Evolutionary conservation across 2,888 invertebrate genomes (phyloP), one percentile per base, ranked within the genome.

Genomic region (Lomographa bimaculata): DNA sequence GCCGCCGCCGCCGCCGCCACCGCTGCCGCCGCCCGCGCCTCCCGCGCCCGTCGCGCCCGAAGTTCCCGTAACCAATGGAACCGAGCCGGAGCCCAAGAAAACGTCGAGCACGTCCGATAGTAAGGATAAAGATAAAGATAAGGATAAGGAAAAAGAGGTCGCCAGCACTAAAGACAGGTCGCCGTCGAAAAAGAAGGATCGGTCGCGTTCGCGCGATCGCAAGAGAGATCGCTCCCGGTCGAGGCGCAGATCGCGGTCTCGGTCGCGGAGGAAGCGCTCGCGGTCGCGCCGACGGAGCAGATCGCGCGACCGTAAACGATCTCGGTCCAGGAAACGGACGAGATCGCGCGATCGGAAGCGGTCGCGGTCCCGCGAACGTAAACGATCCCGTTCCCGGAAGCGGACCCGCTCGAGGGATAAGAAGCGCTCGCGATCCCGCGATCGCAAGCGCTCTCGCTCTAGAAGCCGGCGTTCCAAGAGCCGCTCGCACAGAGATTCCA

Each of bases 161-260:
- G 63, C 63, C 28, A 65, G 68, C 29, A 56, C 63, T 2, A 78
- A 76, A 43, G 79, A 79, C 2, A 79, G 69, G 27, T 79, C 86
- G 4, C 77, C 82, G 0, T 16, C 78, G 1, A 85, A 78, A 59
- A 90, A 90, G 48, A 81, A 76, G 47, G 90, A 90, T 6, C 66
- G 83, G 1, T 87, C 87, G 2, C 72, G 70, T n/a, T 89, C 89
- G 2, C 77, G 79, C 35, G 90, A 89, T 5, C 80, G 72, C 23
- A 86, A 86, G 33, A 75, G 83, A 1, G 87, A 89, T 7, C 70
- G 89, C 2, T 89, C 94, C 0, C 85, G 93, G 1, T 93, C 93
- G 19, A 89, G 90, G 33, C 91, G 93, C 64, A 74, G 92, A 8
- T 92, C 92, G n/a, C 81, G 91, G 12, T 92, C 92, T 0, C 81